Evolutionary conservation across 2,797 vertebrate species (phyloP), one percentile per base, ranked within the genome.

Genomic region (Cyprinella venusta): DNA sequence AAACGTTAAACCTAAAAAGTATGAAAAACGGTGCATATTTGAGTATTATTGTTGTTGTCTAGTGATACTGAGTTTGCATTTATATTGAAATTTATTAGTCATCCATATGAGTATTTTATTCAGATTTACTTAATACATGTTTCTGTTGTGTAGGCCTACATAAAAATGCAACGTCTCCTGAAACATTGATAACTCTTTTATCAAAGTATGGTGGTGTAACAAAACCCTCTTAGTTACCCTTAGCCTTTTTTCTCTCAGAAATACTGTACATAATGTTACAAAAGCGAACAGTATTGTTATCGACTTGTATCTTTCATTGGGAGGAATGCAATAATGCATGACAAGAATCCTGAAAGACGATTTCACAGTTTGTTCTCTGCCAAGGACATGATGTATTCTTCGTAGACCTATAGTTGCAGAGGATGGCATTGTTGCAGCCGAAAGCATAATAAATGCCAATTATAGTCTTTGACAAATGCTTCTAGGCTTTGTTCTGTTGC

Each of bases 301-400:
- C 0, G 10, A 24, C 40, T 61, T 21, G 30, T 45, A 21, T 59
- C n/a, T 13, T 42, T 38, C 12, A 59, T 16, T 65, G 26, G 38
- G 6, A 2, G 24, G 12, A 33, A 71, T 65, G 26, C 42, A 74
- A 72, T 30, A 42, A 56, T 42, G n/a, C 52, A 72, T 13, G 15
- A 61, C 67, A 33, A 75, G 59, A 54, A 45, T 61, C 38, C n/a
- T 42, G 9, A 38, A 40, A 67, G 19, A 54, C 50, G 56, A 21
- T 26, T 45, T 63, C 75, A 77, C 42, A 5, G 52, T 82, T 65
- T 40, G 15, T 79, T 65, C n/a, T 77, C 59, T 76, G 19, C 48
- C 77, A 68, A 81, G 48, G 45, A 72, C 15, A 61, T 48, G 56
- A 33, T 36, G 8, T 56, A 21, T 63, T 76, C 36, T 42, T 40